Conservation (phyloP, 2,113 vertebrate genomes). For the Catharus fuscescens region DNA sequence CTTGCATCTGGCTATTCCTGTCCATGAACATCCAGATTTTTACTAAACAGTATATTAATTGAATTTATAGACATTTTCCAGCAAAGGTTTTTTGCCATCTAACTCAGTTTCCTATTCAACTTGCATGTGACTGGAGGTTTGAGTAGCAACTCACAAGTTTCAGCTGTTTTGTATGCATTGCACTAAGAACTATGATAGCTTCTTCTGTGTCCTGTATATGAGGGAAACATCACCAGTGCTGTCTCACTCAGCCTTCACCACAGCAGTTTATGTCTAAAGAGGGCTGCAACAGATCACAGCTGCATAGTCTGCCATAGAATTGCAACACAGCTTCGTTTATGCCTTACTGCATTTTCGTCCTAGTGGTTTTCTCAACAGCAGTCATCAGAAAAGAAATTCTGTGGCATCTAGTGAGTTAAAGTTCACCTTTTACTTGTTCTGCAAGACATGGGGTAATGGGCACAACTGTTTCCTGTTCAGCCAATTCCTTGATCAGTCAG, state of each 20-base stretch:
- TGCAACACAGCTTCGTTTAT: not conserved
- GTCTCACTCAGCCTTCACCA: not conserved
- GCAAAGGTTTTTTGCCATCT: not conserved
- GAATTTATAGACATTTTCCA: not conserved
- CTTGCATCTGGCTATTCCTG: not conserved
- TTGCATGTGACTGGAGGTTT: not conserved
- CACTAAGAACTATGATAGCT: not conserved
- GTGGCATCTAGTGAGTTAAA: not conserved
- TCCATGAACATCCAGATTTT: not conserved
- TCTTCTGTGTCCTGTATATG: not conserved
- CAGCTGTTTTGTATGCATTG: not conserved
- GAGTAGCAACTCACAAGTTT: not conserved
- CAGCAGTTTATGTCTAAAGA: not conserved
- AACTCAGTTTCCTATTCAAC: not conserved
- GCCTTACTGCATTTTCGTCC: not conserved
- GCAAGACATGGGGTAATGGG: not conserved
- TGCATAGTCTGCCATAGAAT: not conserved
- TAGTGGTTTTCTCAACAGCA: not conserved
- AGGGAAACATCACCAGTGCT: not conserved
- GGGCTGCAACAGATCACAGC: not conserved
- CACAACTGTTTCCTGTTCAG: not conserved
- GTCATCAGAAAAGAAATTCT: not conserved
- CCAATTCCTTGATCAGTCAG: not conserved
- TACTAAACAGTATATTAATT: not conserved
- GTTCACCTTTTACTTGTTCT: not conserved